Conservation (phyloP, 2,797 vertebrate species). For the Eospalax fontanierii region DNA sequence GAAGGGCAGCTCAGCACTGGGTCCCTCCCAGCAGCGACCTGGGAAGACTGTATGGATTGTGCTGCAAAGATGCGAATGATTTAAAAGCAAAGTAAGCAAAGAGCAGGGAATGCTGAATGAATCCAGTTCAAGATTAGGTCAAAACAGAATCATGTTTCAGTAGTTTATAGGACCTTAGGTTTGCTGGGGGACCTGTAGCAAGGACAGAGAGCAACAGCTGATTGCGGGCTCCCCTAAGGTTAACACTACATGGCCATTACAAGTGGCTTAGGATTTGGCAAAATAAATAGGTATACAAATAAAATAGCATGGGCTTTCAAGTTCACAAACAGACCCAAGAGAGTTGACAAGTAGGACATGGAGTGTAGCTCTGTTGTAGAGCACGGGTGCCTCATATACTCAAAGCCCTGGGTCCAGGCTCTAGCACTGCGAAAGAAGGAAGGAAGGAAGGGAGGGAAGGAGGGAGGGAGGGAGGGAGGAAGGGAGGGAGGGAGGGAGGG, state of each 20-base stretch:
- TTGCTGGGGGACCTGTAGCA: not conserved
- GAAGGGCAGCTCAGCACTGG: not conserved
- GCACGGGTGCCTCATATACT: not conserved
- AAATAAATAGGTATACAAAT: not conserved
- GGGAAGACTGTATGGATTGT: not conserved
- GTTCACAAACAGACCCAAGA: not conserved
- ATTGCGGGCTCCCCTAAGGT: not conserved
- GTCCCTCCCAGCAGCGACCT: not conserved
- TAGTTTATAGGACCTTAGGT: not conserved
- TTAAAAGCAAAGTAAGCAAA: conserved; percentile 27
- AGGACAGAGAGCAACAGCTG: not conserved
- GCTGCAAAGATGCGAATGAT: conserved; percentile 5
- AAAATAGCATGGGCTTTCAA: not conserved
- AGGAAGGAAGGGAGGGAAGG: too few species aligned
- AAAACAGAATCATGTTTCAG: not conserved
- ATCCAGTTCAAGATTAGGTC: not conserved
- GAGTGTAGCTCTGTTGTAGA: not conserved
- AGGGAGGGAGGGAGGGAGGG: too few species aligned
- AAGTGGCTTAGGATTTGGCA: not conserved
- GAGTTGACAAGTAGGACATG: not conserved
- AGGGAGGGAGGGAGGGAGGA: too few species aligned
- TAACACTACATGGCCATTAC: not conserved
- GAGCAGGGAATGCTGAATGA: not conserved
- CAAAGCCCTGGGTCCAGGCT: not conserved
- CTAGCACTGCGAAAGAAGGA: not conserved